Evolutionary conservation across 1,140 invertebrate species (phyloP), one percentile per base, ranked within the genome.

Genomic region (Drosophila bocki): DNA sequence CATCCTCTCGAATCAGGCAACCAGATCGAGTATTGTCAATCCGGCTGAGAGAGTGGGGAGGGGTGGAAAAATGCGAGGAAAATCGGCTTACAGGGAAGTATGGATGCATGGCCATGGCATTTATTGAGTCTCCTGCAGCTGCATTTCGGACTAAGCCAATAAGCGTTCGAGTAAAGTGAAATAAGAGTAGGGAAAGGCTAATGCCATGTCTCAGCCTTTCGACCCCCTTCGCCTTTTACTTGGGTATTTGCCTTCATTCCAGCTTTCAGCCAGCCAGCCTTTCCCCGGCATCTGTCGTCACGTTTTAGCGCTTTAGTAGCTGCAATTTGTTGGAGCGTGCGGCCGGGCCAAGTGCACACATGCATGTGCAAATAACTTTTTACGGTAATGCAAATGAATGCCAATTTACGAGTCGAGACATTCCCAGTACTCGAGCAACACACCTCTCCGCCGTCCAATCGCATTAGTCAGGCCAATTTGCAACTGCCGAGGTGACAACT

Each of bases 351-450:
- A 88, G 77, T 84, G 84, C 80, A 80, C 86, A 85, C 85, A 84
- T 80, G 77, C 68, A 65, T 90, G 75, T 85, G 85, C 86, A 85
- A 90, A 90, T 90, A 91, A 82, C 82, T 90, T 82, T 78, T 86
- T 84, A 83, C 69, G 78, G 85, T 90, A 90, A 90, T 85, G 85
- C 86, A 90, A 90, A 90, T 90, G 86, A 90, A 90, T 90, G 85
- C 86, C 82, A 90, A 90, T 90, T 90, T 90, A 75, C 80, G 69
- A 80, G 62, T 62, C 64, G 58, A 80, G 63, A 58, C 69, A 58
- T 29, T 62, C 32, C 68, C 45, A 37, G 48, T 45, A 54, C 39
- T 19, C 41, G 50, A 32, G 26, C 6, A 22, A n/a, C 54, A 44
- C 58, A 35, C 50, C 57, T 48, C 29, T 32, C 41, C 39, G 29